Base-by-base conservation (phyloP, 2,797 vertebrate species). In the Bradypus variegatus region DNA sequence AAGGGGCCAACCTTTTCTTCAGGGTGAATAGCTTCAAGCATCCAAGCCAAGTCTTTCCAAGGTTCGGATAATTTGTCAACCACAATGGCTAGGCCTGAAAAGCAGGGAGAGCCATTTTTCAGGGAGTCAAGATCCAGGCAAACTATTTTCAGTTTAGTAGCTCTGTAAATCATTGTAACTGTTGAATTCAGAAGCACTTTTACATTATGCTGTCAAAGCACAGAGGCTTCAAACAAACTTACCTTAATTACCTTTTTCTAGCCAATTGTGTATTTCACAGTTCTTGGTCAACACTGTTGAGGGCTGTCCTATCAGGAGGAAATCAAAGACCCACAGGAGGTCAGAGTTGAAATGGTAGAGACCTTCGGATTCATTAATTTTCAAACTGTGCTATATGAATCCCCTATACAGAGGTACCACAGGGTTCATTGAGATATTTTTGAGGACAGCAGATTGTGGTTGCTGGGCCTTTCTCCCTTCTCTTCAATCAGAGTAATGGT, bases 151-250 rank as follows among this genome's bases (percentile, higher is more conserved):
- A 69, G 58, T 90, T 91, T 55, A 80, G 67, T 72, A 84, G 55
- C 62, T 90, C 48, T 81, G 65, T 75, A 91, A 76, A 65, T 76
- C 76, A 31, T 55, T 91, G n/a, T 80, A 83, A 93, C 60, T 45
- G 76, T 7, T 73, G 73, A 94, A 89, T 19, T 94, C 45, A 78
- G 78, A 87, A 86, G 27, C 48, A 86, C 53, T 85, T 83, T 58
- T 55, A 84, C 72, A 87, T 89, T 69, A 38, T 86, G 60, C 48
- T 91, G 64, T 91, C 19, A 91, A 86, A 92, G 41, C 72, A 93
- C 58, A 81, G 41, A 29, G 21, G 38, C 48, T 73, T 90, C 8
- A 48, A 92, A 83, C 36, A 89, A 89, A 65, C 65, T 65, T 81
- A 73, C 11, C 41, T 90, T 89, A 78, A 88, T 70, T 75, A 83